Conservation (phyloP, 2,888 invertebrate species). For the Theretra japonica region DNA sequence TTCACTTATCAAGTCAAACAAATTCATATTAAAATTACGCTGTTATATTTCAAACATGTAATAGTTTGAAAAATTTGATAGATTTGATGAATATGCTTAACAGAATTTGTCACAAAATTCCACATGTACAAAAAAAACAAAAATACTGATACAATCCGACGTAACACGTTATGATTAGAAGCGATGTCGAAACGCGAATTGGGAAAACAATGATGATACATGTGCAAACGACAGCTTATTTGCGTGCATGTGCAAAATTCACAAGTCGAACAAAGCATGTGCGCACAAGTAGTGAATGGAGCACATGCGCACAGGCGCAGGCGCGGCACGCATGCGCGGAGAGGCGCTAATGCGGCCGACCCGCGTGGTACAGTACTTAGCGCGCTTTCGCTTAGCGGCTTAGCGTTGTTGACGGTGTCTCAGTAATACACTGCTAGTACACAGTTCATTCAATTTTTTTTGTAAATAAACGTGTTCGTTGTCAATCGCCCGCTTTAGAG, state of each 20-base stretch:
- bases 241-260: conserved; percentile 30
- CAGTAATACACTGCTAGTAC: background rate
- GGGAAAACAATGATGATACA: background rate
- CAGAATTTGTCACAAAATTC: background rate
- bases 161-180: background rate
- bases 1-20: too few relatives aligned
- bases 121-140: background rate
- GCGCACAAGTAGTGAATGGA: conserved; percentile 18
- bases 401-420: conserved; percentile 40
- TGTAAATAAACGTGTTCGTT: too few relatives aligned
- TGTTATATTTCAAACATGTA: too few relatives aligned
- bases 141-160: background rate
- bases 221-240: conserved; percentile 26
- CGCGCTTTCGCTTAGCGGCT: conserved; percentile 47
- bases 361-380: conserved; percentile 25
- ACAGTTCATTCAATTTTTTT: background rate
- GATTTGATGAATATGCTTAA: background rate
- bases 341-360: conserved; percentile 43
- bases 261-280: conserved; percentile 24
- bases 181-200: conserved; percentile 6
- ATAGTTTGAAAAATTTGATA: too few relatives aligned
- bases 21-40: too few relatives aligned
- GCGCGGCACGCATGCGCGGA: conserved; percentile 32
- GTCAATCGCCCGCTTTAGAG: too few relatives aligned
- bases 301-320: conserved; percentile 39